Evolutionary conservation across 2,113 vertebrate species (phyloP), one percentile per base, ranked within the genome.

Genomic region (Osmerus eperlanus): DNA sequence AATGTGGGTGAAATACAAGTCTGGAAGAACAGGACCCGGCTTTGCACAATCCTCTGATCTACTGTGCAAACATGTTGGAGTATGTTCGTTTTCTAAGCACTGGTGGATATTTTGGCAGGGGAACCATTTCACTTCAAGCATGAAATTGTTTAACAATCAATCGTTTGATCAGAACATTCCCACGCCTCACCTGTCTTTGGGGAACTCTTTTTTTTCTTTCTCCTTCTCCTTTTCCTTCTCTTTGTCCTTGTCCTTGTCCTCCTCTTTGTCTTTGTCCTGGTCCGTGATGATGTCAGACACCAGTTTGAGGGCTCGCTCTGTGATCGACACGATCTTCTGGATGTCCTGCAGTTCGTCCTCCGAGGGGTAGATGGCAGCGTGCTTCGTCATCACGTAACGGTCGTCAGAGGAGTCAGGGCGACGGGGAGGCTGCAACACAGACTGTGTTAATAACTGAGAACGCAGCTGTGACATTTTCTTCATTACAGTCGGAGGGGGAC

Each of bases 301-400:
- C 67, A 98, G 94, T 79, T 99, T 99, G 78, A 99, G 93, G 53
- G 97, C 97, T 70, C 97, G 95, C 56, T 99, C 97, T 9, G 97
- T 99, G 82, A 99, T 95, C 15, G 97, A 99, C 74, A 99, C 97
- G 2, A 99, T 99, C 88, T 99, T 99, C 87, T 99, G 97, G 69
- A 99, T 97, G 32, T 96, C 96, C 68, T 98, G 97, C 18, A 99
- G 93, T 77, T 99, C 97, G 0, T 98, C 97, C 68, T 99, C 97
- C 3, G 95, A 97, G 29, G 97, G 97, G 87, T 99, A 99, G 87
- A 99, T 99, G 67, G 95, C 92, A 0, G 96, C 95, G 25, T 99
- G 97, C 67, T 98, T 99, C 76, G 96, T 97, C 97, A 99, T 99
- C 56, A 99, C 96, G 0, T 99, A 98, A 53, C 96, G 95, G 80